Evolutionary conservation across 2,113 vertebrate genomes (phyloP), one percentile per base, ranked within the genome.

Genomic region (Zootoca vivipara): DNA sequence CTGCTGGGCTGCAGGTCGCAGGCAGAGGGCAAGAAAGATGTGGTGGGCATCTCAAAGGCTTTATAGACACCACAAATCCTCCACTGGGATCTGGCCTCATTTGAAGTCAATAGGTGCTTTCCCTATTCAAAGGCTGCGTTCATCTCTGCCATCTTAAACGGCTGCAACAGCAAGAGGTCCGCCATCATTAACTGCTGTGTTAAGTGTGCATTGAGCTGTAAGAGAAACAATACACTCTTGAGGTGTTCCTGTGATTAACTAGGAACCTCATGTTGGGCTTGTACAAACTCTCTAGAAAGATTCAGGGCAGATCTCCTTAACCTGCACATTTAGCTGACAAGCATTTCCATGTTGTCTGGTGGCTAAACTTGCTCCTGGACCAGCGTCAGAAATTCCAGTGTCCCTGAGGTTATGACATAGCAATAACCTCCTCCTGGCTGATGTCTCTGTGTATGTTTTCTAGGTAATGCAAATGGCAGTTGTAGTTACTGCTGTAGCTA

Each of bases 11-110:
- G 83, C n/a, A 3, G 78, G 28, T 33, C 5, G n/a, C 38, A 10
- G 70, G 64, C 67, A 64, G 78, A 89, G 81, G 89, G 83, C 80
- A 85, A 9, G n/a, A 82, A 69, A 86, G 69, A 7, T 40, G 5
- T 90, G 75, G 4, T 90, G 75, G 90, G 64, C 72, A 24, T 77
- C 18, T 89, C 78, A 80, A 87, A 81, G 78, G 84, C 91, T 92
- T 83, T 90, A 58, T 74, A 72, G 26, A 33, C 40, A 74, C 7
- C 30, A 4, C 2, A 22, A 77, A 62, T 0, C 0, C 78, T 92
- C 90, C 85, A 18, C 64, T 89, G n/a, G 69, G 67, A 80, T 58
- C 46, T 35, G 80, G 30, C 28, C 87, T 83, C n/a, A 83, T 88
- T 58, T 77, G 58, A 83, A 83, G 72, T 46, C 67, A 73, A 10